These are phyloP conservation scores for Butastur rufipennis DNA, from an alignment of 2,113 vertebrate genomes.

Conservation along the genomic window DNA sequence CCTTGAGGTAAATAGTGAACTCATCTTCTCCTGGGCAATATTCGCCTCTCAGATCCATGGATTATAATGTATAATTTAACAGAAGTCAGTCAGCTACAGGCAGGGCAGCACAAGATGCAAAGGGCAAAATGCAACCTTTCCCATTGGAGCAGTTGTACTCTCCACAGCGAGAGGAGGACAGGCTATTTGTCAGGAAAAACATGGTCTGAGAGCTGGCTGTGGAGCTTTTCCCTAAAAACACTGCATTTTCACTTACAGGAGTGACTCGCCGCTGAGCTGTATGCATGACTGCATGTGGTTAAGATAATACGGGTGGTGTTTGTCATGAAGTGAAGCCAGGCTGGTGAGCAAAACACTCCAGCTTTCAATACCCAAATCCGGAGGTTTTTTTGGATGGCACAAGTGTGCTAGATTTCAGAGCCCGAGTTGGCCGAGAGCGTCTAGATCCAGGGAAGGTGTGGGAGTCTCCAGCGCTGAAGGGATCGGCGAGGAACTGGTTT, in stretches of 20 bases:
- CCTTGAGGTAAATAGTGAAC: not conserved
- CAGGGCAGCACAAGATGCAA: not conserved
- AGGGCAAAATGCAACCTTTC: not conserved
- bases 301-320: no score
- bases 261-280: fast-evolving
- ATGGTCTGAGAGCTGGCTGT: fast-evolving
- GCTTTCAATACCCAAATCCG: not conserved
- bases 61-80: not conserved
- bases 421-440: fast-evolving
- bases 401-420: not conserved
- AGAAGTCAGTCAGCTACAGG: not conserved
- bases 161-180: not conserved
- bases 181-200: not conserved
- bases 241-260: not conserved
- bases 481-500: fast-evolving
- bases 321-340: not conserved
- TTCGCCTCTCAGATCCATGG: not conserved
- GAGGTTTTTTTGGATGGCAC: not conserved
- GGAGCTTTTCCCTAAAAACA: not conserved
- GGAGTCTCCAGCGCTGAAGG: not conserved
- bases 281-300: fast-evolving
- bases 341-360: not conserved
- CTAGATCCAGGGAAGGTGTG: not conserved
- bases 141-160: fast-evolving
- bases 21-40: not conserved